phyloP scores from a whole-genome alignment of 2,888 invertebrate genomes.

The Aromia moschata region DNA sequence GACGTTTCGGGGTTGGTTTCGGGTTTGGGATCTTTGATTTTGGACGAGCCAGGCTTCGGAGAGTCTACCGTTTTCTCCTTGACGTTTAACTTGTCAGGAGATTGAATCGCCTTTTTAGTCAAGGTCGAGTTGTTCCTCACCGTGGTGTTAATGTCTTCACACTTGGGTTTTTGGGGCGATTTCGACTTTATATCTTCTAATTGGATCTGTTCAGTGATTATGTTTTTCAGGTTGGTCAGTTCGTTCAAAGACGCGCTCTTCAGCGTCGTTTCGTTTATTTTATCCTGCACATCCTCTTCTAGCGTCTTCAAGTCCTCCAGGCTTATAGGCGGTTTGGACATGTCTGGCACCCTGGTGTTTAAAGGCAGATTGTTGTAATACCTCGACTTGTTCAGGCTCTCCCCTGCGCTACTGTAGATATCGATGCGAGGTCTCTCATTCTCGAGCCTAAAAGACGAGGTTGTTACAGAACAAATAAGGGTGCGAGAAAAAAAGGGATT shows the following conservation, averaged over 20 bases:
- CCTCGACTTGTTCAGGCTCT: conserved; percentile 44
- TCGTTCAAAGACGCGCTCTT: conserved; percentile 65
- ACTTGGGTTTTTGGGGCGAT: conserved; percentile 8
- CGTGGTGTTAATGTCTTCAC: conserved; percentile 39
- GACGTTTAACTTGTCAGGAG: conserved; percentile 19
- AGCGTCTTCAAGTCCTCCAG: conserved; percentile 56
- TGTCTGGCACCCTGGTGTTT: conserved; percentile 44
- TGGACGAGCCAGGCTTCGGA: not conserved
- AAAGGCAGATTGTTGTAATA: conserved; percentile 1
- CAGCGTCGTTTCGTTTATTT: conserved; percentile 36
- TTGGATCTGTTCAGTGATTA: conserved; percentile 63
- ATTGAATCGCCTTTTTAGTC: conserved; percentile 34
- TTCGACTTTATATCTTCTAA: conserved; percentile 48
- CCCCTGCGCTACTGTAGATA: conserved; percentile 52
- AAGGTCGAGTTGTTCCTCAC: conserved; percentile 41
- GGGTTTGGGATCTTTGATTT: not conserved
- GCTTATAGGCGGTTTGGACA: conserved; percentile 58
- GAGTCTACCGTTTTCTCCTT: conserved; percentile 15
- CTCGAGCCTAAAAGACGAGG: conserved; percentile 32
- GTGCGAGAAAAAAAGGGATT: conserved; percentile 4
- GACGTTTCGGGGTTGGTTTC: not conserved
- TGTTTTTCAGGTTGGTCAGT: conserved; percentile 63
- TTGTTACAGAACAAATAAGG: conserved; percentile 10
- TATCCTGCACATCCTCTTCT: conserved; percentile 48
- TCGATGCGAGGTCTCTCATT: conserved; percentile 47